These are phyloP conservation scores for Protosalanx chinensis DNA, from an alignment of 2,797 vertebrate genomes.

Conservation along the genomic window DNA sequence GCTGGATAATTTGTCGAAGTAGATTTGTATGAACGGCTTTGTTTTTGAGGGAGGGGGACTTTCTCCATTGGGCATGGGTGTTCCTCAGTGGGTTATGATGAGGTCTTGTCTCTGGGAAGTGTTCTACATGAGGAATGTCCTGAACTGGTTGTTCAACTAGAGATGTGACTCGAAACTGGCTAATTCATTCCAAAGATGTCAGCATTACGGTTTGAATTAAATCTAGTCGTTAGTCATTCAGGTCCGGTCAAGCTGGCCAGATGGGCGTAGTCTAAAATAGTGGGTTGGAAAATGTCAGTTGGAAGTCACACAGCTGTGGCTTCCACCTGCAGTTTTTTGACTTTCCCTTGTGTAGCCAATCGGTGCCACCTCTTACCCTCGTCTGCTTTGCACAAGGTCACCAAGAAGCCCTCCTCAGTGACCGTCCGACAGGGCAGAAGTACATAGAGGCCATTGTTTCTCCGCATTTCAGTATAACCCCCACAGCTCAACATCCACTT, in stretches of 20 bases:
- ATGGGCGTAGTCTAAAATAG: too few relatives aligned
- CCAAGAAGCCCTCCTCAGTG: neutral
- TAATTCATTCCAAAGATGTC: constrained; percentile 27
- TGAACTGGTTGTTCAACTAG: neutral
- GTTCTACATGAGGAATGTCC: constrained; percentile 6
- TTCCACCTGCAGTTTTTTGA: neutral
- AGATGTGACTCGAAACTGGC: neutral
- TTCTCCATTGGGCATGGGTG: constrained; percentile 8
- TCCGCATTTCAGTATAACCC: constrained; percentile 11
- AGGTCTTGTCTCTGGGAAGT: constrained; percentile 18
- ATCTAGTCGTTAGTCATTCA: neutral
- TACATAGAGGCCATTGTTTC: constrained; percentile 11
- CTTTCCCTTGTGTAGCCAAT: constrained; percentile 2
- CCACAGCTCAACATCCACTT: constrained; percentile 3
- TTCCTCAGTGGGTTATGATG: constrained; percentile 27
- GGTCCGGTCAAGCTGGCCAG: constrained; percentile 22
- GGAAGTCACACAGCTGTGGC: neutral
- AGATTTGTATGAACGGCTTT: constrained; percentile 47
- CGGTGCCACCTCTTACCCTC: neutral
- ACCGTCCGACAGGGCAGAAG: constrained; percentile 20
- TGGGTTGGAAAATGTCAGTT: constrained; percentile 12
- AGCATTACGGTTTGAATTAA: constrained; percentile 16
- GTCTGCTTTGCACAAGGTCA: neutral
- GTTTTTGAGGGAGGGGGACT: constrained; percentile 38
- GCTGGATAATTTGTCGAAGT: constrained; percentile 41